These are phyloP conservation scores for Neolamprologus multifasciatus DNA, from an alignment of 2,797 vertebrate species.

Conservation along the genomic window DNA sequence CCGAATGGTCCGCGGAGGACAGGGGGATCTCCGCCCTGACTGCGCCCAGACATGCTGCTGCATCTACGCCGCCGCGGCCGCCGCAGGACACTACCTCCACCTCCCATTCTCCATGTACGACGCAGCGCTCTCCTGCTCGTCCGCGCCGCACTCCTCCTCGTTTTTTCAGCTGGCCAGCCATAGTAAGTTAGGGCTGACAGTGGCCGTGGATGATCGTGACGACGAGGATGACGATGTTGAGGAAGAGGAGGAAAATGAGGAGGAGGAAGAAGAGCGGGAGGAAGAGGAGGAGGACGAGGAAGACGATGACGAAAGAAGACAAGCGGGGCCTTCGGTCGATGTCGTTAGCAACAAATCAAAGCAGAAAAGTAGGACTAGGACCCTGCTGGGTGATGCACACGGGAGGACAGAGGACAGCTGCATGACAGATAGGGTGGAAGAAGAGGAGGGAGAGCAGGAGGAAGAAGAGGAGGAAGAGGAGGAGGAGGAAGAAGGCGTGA, in stretches of 20 bases:
- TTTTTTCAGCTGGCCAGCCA: slow-evolving; percentile 61
- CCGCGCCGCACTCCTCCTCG: slow-evolving; percentile 70
- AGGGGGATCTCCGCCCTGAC: slow-evolving; percentile 67
- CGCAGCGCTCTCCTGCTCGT: slow-evolving; percentile 72
- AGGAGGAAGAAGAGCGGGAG: slow-evolving; percentile 13
- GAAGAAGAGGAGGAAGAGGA: slow-evolving; percentile 39
- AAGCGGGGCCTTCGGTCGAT: slow-evolving; percentile 26
- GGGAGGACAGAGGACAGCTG: slow-evolving; percentile 38
- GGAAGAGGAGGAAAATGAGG: slow-evolving; percentile 46
- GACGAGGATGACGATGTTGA: slow-evolving; percentile 49
- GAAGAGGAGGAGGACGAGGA: slow-evolving; percentile 30
- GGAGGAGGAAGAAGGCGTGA: slow-evolving; percentile 31
- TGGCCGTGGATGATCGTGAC: slow-evolving; percentile 32
- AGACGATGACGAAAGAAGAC: slow-evolving; percentile 31
- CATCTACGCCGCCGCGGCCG: slow-evolving; percentile 77
- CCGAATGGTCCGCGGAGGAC: slow-evolving; percentile 74
- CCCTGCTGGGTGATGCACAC: slow-evolving; percentile 11
- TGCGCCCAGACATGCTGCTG: slow-evolving; percentile 89
- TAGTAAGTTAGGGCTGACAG: slow-evolving; percentile 49
- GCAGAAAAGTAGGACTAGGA: slow-evolving; percentile 51
- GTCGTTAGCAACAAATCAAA: slow-evolving; percentile 15
- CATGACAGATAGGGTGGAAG: slow-evolving; percentile 20
- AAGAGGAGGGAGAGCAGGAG: slow-evolving; percentile 25
- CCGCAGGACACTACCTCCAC: slow-evolving; percentile 84
- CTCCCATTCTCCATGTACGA: slow-evolving; percentile 85